Evolutionary conservation across 1,140 invertebrate species (phyloP).

Genomic region (Philopotamus ludificatus): DNA sequence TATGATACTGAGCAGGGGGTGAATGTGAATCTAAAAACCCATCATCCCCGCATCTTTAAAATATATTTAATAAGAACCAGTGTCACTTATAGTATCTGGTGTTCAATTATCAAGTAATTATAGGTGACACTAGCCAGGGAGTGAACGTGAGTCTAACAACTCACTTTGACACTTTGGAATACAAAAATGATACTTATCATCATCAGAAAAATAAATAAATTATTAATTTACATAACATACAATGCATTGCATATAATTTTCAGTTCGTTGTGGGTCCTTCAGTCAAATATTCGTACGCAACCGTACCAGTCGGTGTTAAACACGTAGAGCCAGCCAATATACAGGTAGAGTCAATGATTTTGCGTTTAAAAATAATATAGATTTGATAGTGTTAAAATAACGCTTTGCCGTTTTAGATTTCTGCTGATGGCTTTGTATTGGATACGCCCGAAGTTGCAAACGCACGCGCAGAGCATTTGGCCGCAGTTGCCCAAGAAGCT

Average conservation of each 20-base stretch:
- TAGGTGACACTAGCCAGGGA: no score
- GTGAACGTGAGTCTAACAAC: no score
- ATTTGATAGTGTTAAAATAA: no score
- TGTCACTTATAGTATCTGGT: background rate
- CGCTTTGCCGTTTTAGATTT: constrained; percentile 18
- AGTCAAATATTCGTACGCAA: constrained; percentile 25
- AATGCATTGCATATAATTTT: constrained; percentile 19
- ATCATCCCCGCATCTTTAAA: background rate
- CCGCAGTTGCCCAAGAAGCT: constrained; percentile 45
- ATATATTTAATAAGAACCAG: background rate
- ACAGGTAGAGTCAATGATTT: constrained; percentile 24
- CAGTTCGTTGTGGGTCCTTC: constrained; percentile 30
- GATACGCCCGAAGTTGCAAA: constrained; percentile 52
- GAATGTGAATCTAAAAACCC: no score
- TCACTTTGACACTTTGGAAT: no score
- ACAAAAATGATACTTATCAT: no score
- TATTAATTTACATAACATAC: no score
- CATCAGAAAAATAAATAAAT: no score
- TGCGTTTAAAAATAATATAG: no score
- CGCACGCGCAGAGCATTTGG: constrained; percentile 47
- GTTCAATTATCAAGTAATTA: no score
- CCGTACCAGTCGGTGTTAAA: constrained; percentile 8
- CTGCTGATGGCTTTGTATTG: constrained; percentile 40
- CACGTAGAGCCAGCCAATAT: constrained; percentile 30
- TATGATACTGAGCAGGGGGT: background rate